Evolutionary conservation across 2,797 vertebrate species (phyloP).

Genomic region (Chromobotia macracanthus): DNA sequence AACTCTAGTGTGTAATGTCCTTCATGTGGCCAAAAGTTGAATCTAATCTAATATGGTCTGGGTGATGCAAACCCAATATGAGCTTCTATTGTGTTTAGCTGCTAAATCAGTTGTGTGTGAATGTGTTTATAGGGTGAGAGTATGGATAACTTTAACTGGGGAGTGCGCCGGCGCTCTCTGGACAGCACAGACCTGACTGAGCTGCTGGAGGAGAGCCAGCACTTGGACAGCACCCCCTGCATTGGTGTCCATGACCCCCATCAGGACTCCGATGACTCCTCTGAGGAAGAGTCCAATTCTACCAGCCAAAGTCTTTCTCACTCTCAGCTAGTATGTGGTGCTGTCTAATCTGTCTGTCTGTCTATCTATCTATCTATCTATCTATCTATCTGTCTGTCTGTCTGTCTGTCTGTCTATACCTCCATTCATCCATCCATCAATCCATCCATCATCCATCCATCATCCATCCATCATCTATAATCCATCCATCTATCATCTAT

Average conservation of each 20-base stretch:
- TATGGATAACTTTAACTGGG: conserved; percentile 99
- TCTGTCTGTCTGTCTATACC: background rate
- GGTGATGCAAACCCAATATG: background rate
- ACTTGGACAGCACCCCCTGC: conserved; percentile 92
- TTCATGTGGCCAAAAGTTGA: background rate
- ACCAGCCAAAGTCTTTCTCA: conserved; percentile 93
- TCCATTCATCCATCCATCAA: background rate
- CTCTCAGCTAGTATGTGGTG: conserved; percentile 77
- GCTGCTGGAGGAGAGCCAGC: conserved; percentile 91
- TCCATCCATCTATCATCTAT: too few species aligned
- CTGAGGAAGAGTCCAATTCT: conserved; percentile 89
- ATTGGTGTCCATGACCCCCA: conserved; percentile 86
- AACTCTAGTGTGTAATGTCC: conserved; percentile 12
- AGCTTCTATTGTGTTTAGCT: background rate
- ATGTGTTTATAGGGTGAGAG: conserved; percentile 88
- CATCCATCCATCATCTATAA: too few species aligned
- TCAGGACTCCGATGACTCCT: conserved; percentile 92
- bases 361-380: background rate
- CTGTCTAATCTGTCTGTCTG: background rate
- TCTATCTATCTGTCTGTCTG: background rate
- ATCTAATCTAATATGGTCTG: background rate
- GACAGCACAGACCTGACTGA: conserved; percentile 96
- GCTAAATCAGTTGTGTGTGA: conserved; percentile 19
- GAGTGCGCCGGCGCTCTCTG: conserved; percentile 93
- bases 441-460: too few species aligned